Percentiles rank a stretch among this genome's conserved stretches.
Evolutionary conservation across 2,113 vertebrate genomes (phyloP).

Genomic region (Camelus dromedarius): DNA sequence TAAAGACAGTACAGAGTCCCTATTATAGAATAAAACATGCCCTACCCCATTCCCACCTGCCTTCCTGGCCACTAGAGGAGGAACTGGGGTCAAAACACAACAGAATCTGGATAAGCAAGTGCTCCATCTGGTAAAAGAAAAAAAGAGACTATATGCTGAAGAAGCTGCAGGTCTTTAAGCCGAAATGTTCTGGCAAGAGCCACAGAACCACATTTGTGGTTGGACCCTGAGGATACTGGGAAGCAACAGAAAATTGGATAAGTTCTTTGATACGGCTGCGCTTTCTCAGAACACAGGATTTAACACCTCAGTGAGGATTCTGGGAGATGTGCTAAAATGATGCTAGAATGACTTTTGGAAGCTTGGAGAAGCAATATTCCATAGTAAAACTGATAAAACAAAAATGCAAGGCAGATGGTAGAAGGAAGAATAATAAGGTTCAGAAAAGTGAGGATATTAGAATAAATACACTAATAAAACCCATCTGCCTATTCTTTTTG

Average conservation of each 20-base stretch:
- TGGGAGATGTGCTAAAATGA: not conserved
- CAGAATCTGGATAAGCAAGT: not conserved
- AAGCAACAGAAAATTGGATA: not conserved
- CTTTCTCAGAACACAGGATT: not conserved
- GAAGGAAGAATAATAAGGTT: not conserved
- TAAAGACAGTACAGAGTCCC: not conserved
- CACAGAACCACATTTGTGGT: too few species aligned
- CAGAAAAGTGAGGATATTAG: not conserved
- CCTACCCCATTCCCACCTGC: not conserved
- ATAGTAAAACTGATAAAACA: not conserved
- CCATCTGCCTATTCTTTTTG: not conserved
- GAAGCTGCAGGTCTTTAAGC: not conserved
- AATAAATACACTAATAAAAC: not conserved
- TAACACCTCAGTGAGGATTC: not conserved
- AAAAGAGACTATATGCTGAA: not conserved
- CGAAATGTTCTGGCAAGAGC: not conserved
- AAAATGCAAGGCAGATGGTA: not conserved
- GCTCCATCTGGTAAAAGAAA: not conserved
- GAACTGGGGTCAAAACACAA: not conserved
- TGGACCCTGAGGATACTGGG: not conserved
- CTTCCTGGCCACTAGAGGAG: not conserved
- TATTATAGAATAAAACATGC: not conserved
- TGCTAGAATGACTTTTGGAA: not conserved
- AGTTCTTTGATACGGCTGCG: not conserved
- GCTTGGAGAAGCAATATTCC: not conserved